A percentile compares a stretch with the other conserved stretches of the same genome.
Evolutionary conservation across 2,797 vertebrate species (phyloP).

Genomic region (Rhinoraja longicauda): DNA sequence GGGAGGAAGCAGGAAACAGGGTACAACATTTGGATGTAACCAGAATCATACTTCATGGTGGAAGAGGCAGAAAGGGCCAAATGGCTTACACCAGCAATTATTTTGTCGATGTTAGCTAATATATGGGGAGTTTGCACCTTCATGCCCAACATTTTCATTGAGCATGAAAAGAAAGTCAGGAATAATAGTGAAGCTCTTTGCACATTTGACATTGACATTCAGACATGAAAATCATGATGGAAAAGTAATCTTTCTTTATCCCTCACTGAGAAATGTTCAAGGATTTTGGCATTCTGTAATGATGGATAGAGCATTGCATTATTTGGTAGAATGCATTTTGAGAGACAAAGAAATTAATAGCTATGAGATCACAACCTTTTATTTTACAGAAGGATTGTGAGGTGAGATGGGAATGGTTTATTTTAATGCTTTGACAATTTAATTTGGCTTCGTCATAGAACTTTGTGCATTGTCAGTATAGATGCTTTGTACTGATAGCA

Average conservation of each 20-base stretch:
- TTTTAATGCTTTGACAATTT: neutral
- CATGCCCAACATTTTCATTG: neutral
- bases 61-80: too few species aligned
- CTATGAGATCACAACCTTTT: neutral
- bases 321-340: neutral
- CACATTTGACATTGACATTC: neutral
- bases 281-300: neutral
- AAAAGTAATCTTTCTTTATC: neutral
- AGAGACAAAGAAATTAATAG: too few species aligned
- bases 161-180: neutral
- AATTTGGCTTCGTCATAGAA: neutral
- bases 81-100: too few species aligned
- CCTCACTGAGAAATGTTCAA: neutral
- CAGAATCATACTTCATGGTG: too few species aligned
- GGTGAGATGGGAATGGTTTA: conserved; percentile 9
- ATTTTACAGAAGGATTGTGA: neutral
- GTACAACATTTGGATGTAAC: too few species aligned
- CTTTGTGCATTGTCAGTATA: neutral
- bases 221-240: neutral
- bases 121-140: neutral
- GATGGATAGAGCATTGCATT: neutral
- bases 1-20: too few species aligned
- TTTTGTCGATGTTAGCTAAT: neutral
- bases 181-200: neutral
- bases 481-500: neutral